phyloP scores from a whole-genome alignment of 2,797 vertebrate species.

The Sebastes oblongus region DNA sequence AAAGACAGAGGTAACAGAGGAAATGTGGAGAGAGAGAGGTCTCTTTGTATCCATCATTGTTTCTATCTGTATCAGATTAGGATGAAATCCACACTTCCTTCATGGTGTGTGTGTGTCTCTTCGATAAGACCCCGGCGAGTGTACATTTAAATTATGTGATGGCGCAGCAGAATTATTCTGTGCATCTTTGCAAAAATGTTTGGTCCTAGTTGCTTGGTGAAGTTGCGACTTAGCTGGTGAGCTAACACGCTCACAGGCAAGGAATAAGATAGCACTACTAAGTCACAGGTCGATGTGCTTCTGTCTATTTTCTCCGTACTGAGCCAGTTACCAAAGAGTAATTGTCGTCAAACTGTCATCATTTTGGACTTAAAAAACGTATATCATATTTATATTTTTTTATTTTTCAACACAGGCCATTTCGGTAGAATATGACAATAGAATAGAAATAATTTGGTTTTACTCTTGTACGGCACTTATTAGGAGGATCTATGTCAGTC shows the following conservation, averaged over 20 bases:
- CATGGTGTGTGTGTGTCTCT: constrained; percentile 52
- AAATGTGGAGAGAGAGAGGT: constrained; percentile 5
- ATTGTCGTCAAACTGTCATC: too few species aligned
- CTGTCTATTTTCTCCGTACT: rapidly evolving
- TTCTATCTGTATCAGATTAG: constrained; percentile 10
- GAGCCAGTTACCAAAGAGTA: not conserved
- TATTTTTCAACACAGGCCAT: too few species aligned
- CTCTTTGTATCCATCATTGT: constrained; percentile 11
- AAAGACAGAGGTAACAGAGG: not conserved
- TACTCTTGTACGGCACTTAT: too few species aligned
- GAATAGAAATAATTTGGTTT: too few species aligned
- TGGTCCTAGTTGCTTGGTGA: not conserved
- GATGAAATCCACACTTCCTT: constrained; percentile 22
- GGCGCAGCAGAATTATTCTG: not conserved
- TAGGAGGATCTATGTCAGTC: too few species aligned
- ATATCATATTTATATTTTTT: too few species aligned
- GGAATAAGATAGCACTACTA: not conserved
- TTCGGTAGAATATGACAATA: too few species aligned
- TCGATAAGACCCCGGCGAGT: not conserved
- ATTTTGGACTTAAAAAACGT: too few species aligned
- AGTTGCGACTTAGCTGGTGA: too few species aligned
- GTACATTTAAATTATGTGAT: not conserved
- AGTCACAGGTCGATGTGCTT: not conserved
- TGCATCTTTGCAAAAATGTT: not conserved
- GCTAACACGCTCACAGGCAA: not conserved